Evolutionary conservation across 2,113 vertebrate genomes (phyloP).

Genomic region (Prochilodus magdalenae): DNA sequence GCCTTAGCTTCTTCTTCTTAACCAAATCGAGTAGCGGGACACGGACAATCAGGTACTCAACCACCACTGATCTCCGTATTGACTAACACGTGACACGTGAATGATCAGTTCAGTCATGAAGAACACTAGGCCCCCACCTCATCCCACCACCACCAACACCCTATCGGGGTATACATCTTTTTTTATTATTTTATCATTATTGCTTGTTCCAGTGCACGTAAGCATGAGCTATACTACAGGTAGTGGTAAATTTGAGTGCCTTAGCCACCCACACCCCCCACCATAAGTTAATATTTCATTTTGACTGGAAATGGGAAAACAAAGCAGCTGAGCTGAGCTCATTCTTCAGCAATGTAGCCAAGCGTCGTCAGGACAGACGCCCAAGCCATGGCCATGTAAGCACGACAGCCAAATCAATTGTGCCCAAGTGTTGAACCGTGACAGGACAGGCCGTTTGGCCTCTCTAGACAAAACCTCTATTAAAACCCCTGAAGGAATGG

Average conservation of each 20-base stretch:
- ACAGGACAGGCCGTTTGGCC: not conserved
- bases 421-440: conserved; percentile 19
- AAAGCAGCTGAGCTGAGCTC: conserved; percentile 20
- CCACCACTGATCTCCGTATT: not conserved
- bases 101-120: not conserved
- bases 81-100: not conserved
- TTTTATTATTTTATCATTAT: no score
- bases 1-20: no score
- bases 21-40: no score
- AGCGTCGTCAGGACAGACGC: conserved; percentile 21
- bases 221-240: not conserved
- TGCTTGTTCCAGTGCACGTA: no score
- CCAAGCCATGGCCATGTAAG: not conserved
- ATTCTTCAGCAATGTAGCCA: conserved; percentile 24
- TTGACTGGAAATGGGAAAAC: not conserved
- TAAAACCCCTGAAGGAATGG: not conserved
- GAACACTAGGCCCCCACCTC: no score
- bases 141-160: no score
- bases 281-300: not conserved
- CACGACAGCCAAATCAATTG: not conserved
- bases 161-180: no score
- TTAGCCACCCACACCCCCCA: no score
- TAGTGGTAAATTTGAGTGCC: no score
- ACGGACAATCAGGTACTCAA: not conserved
- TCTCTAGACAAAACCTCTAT: not conserved